Percentiles rank a stretch among this genome's conserved stretches.
Evolutionary conservation across 2,113 vertebrate species (phyloP).

Genomic region (Macaca mulatta): DNA sequence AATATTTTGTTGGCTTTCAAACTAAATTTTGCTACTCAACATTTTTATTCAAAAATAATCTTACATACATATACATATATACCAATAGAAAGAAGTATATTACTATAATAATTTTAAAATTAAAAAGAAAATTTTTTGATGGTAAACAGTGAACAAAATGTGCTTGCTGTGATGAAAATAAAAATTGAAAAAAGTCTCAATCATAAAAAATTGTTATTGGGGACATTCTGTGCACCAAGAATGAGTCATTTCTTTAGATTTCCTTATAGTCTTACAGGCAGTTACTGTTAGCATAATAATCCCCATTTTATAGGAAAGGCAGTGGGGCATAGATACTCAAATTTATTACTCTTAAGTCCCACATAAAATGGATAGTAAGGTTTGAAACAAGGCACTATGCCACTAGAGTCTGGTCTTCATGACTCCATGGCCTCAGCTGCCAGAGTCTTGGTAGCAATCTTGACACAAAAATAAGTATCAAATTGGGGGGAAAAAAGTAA

Average conservation of each 20-base stretch:
- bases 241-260: background rate
- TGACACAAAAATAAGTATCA: background rate
- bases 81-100: background rate
- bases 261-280: background rate
- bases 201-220: background rate
- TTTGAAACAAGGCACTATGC: background rate
- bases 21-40: background rate
- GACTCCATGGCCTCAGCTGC: background rate
- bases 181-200: background rate
- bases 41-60: background rate
- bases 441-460: background rate
- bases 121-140: constrained; percentile 13
- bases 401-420: background rate
- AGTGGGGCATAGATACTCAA: background rate
- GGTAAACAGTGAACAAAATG: background rate
- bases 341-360: background rate
- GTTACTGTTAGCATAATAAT: background rate
- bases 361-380: background rate
- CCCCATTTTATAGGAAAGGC: background rate
- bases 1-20: background rate
- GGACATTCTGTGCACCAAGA: background rate
- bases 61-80: background rate
- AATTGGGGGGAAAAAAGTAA: background rate
- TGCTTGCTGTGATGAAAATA: background rate
- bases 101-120: background rate